Conservation (phyloP, 2,888 invertebrate genomes). For the Amblyjoppa proteus region DNA sequence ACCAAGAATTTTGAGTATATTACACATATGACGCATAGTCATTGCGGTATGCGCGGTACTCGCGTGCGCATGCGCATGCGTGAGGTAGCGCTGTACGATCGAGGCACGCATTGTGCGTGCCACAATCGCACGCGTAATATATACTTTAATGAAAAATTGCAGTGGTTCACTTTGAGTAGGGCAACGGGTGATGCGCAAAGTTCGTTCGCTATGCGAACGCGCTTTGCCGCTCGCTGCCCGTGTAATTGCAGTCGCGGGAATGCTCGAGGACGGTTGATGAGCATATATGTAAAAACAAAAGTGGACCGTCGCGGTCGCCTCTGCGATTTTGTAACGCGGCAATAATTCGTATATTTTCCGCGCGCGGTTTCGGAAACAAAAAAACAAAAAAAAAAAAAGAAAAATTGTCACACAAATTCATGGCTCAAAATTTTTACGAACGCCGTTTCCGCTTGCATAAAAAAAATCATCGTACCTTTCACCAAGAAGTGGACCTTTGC, state of each 20-base stretch:
- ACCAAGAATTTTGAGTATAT: conserved; percentile 34
- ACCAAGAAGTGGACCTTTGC: conserved; percentile 43
- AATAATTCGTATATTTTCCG: neutral
- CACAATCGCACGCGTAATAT: conserved; percentile 32
- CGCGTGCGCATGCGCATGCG: conserved; percentile 48
- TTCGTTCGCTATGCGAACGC: conserved; percentile 25
- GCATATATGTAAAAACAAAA: conserved; percentile 10
- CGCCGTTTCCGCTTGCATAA: neutral
- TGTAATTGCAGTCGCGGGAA: conserved; percentile 32
- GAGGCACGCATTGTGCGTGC: conserved; percentile 51
- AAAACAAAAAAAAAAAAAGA: neutral
- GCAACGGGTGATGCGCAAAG: conserved; percentile 58
- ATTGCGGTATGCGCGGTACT: conserved; percentile 45
- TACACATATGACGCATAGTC: conserved; percentile 20
- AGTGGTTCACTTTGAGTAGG: conserved; percentile 56
- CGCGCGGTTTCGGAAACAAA: neutral
- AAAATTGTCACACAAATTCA: neutral
- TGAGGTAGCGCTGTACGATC: conserved; percentile 11
- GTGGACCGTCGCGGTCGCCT: neutral
- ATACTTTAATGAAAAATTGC: conserved; percentile 62
- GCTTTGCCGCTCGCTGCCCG: neutral
- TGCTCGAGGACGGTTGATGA: conserved; percentile 43
- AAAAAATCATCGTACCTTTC: conserved; percentile 48
- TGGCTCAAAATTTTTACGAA: neutral
- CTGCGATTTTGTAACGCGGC: neutral